Evolutionary conservation across 1,140 invertebrate genomes (phyloP).

Genomic region (Bombus turneri): DNA sequence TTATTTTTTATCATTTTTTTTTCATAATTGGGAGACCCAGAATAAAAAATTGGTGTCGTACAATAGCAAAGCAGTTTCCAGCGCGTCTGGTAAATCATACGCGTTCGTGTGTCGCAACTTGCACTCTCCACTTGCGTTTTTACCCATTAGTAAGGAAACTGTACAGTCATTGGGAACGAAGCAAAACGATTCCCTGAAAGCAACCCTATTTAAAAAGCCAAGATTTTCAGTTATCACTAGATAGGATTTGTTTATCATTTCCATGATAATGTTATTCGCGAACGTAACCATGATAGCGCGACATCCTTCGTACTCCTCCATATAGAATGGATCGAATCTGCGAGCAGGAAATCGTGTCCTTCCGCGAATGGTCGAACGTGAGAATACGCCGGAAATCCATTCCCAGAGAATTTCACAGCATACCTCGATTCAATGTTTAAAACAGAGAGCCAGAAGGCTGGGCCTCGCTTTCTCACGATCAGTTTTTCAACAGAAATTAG

Average conservation of each 20-base stretch:
- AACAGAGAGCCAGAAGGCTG: not conserved
- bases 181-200: not conserved
- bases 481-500: conserved; percentile 7
- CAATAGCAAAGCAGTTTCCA: not conserved
- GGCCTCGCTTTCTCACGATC: conserved; percentile 44
- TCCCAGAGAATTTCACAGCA: conserved; percentile 45
- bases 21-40: too few species aligned
- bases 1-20: too few species aligned
- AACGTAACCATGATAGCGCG: too few species aligned
- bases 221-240: not conserved
- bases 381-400: conserved; percentile 62
- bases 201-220: not conserved
- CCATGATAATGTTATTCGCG: not conserved
- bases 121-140: not conserved
- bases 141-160: not conserved
- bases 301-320: not conserved
- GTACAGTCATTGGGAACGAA: not conserved
- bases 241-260: conserved; percentile 27
- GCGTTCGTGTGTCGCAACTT: not conserved
- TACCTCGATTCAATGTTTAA: conserved; percentile 33
- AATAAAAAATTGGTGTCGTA: not conserved
- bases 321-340: conserved; percentile 37
- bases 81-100: not conserved
- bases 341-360: conserved; percentile 43
- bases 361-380: conserved; percentile 51